phyloP scores from a whole-genome alignment of 1,140 invertebrate species.

The Ceratoteleas bidentatus region DNA sequence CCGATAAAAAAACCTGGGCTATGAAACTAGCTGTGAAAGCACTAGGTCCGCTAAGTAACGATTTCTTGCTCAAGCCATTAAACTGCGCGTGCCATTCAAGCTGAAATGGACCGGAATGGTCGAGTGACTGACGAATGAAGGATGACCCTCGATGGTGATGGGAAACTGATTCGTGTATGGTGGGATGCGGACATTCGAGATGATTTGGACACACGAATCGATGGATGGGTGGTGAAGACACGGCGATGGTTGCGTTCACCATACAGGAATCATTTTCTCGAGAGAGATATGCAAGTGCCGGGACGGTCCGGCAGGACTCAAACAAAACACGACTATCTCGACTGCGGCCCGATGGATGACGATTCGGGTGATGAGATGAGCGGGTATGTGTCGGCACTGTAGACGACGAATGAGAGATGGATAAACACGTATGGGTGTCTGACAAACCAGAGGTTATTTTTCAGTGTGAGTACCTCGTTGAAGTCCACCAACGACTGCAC shows the following conservation, averaged over 20 bases:
- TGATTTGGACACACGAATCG: no score
- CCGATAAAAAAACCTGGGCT: constrained; percentile 60
- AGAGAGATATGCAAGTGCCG: no score
- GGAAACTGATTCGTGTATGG: constrained; percentile 3
- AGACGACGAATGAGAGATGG: constrained; percentile 19
- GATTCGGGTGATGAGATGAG: not conserved
- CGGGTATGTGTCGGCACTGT: no score
- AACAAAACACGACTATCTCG: no score
- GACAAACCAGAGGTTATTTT: constrained; percentile 92
- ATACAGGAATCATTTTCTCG: no score
- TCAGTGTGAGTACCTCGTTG: constrained; percentile 91
- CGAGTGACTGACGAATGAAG: constrained; percentile 57
- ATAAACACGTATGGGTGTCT: constrained; percentile 65
- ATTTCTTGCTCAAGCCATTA: no score
- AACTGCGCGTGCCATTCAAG: constrained; percentile 78
- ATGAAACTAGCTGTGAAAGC: constrained; percentile 75
- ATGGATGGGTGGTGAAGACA: no score
- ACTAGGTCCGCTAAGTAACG: no score
- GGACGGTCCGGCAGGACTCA: no score
- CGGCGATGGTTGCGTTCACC: no score
- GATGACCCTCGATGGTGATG: constrained; percentile 28
- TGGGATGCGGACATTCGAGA: no score
- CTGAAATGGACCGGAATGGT: constrained; percentile 67
- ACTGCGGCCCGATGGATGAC: no score
- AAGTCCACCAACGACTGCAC: constrained; percentile 92